A percentile compares a stretch with the other conserved stretches of the same genome.
These are phyloP conservation scores for Aricia agestis DNA, from an alignment of 1,140 invertebrate species.

Conservation along the genomic window DNA sequence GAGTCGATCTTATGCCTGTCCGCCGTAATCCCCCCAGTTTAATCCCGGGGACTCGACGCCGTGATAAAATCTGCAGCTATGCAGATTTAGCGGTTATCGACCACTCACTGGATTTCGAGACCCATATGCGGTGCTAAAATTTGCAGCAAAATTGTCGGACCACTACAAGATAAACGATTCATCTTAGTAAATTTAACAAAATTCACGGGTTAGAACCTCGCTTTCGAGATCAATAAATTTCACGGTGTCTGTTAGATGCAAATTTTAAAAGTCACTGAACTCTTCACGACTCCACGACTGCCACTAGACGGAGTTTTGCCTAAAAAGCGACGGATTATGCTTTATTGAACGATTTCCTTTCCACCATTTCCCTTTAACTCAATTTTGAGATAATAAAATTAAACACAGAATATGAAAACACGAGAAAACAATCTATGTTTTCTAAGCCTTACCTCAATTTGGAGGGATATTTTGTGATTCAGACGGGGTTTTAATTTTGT, in stretches of 20 bases:
- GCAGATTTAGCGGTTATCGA: constrained; percentile 12
- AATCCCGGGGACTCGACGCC: constrained; percentile 5
- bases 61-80: constrained; percentile 9
- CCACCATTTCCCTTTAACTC: background rate
- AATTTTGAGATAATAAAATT: background rate
- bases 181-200: background rate
- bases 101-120: background rate
- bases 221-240: background rate
- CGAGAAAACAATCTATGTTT: background rate
- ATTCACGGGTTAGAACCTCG: background rate
- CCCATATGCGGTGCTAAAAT: background rate
- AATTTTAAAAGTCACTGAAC: background rate
- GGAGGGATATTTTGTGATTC: constrained; percentile 3
- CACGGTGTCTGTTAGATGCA: no score
- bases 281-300: background rate
- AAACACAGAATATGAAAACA: constrained; percentile 7
- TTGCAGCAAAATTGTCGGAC: no score
- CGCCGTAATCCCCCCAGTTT: constrained; percentile 11
- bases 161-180: no score
- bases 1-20: background rate
- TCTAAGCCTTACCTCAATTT: background rate
- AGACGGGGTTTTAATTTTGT: background rate
- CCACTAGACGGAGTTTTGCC: background rate
- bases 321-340: background rate
- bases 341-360: background rate